A percentile compares a stretch with the other conserved stretches of the same genome.
Evolutionary conservation across 2,888 invertebrate species (phyloP).

Genomic region (Dynastes tityus): DNA sequence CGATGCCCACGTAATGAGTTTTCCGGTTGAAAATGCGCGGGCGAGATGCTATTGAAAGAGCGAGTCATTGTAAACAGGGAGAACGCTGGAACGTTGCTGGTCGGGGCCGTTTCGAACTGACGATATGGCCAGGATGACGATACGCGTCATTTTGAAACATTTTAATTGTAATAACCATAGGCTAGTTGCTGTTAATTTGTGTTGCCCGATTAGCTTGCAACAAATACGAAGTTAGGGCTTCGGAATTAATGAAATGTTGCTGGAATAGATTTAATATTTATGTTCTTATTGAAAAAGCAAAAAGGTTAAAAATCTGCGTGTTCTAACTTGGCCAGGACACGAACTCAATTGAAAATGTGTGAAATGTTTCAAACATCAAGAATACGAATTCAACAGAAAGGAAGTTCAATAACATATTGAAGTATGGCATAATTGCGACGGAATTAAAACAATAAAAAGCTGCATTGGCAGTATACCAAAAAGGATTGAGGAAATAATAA

Average conservation of each 20-base stretch:
- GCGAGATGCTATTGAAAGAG: neutral
- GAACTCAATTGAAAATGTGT: too few relatives aligned
- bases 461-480: too few relatives aligned
- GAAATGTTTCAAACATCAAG: too few relatives aligned
- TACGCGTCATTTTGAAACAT: constrained; percentile 20
- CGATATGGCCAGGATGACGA: neutral
- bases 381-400: too few relatives aligned
- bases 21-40: constrained; percentile 30
- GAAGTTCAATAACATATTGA: too few relatives aligned
- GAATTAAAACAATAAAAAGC: too few relatives aligned
- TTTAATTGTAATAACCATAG: constrained; percentile 36
- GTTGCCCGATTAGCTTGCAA: neutral
- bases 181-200: neutral
- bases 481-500: too few relatives aligned
- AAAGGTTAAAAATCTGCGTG: too few relatives aligned
- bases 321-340: too few relatives aligned
- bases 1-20: constrained; percentile 43
- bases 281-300: too few relatives aligned
- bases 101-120: constrained; percentile 4
- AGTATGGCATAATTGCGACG: too few relatives aligned
- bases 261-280: too few relatives aligned
- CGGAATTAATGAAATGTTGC: neutral
- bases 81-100: neutral
- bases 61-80: neutral
- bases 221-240: neutral